Percentiles rank a stretch among this genome's conserved stretches.
phyloP scores from a whole-genome alignment of 2,888 invertebrate species.

The Gastracanthus pulcherrimus region DNA sequence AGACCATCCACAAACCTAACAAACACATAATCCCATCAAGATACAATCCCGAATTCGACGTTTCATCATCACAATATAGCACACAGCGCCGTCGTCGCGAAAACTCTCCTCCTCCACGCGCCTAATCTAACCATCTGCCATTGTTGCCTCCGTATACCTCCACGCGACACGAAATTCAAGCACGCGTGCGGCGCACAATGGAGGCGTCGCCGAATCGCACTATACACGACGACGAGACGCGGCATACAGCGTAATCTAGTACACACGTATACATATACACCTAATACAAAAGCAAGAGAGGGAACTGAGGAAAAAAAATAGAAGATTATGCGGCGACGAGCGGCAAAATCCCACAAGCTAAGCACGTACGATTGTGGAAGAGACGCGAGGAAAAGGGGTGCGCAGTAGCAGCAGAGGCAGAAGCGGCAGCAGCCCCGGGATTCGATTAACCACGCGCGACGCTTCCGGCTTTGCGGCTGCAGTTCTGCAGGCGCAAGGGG shows the following conservation, averaged over 20 bases:
- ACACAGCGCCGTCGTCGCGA: background rate
- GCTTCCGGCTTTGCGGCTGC: background rate
- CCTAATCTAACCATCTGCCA: conserved; percentile 8
- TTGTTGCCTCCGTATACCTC: background rate
- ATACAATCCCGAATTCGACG: conserved; percentile 9
- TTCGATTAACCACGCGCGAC: conserved; percentile 24
- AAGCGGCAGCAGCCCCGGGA: background rate
- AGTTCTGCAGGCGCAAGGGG: too few species aligned
- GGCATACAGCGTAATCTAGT: conserved; percentile 21
- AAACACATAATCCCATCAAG: background rate
- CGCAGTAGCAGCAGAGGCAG: too few species aligned
- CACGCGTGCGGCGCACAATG: conserved; percentile 9
- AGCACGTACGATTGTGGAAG: background rate
- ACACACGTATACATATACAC: too few species aligned
- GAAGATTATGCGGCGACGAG: background rate
- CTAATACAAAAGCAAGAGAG: background rate
- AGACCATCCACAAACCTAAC: background rate
- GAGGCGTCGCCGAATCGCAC: background rate
- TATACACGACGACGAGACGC: background rate
- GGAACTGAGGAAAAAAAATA: background rate
- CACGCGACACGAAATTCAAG: background rate
- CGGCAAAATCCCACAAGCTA: background rate
- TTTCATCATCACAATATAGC: conserved; percentile 16
- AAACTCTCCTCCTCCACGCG: background rate
- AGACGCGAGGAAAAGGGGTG: conserved; percentile 5